These are phyloP conservation scores for Crocidura indochinensis DNA, from an alignment of 2,797 vertebrate species.

Conservation along the genomic window DNA sequence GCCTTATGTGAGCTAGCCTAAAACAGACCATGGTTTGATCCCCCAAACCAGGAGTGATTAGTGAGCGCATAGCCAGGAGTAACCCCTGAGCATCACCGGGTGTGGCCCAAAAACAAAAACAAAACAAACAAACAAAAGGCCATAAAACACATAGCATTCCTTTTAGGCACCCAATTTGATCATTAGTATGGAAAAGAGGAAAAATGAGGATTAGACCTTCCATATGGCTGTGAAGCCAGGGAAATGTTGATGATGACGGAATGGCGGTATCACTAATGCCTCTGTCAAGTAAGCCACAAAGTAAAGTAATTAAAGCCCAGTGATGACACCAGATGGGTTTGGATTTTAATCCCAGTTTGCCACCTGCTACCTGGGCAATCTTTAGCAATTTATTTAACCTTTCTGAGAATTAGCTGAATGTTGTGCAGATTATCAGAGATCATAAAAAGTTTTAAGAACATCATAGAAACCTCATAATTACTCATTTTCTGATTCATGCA, in stretches of 20 bases:
- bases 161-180: conserved; percentile 1
- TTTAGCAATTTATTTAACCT: conserved; percentile 65
- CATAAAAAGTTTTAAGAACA: conserved; percentile 42
- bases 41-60: too few species aligned
- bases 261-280: not conserved
- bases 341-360: conserved; percentile 61
- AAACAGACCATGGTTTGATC: too few species aligned
- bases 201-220: conserved; percentile 3
- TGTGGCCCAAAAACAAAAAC: too few species aligned
- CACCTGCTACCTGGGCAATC: conserved; percentile 57
- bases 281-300: conserved; percentile 28
- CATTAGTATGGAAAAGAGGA: not conserved
- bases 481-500: conserved; percentile 36
- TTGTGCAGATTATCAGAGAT: conserved; percentile 45
- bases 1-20: too few species aligned
- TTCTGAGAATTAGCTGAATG: conserved; percentile 67
- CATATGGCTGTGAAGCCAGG: not conserved
- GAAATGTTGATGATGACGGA: conserved; percentile 15
- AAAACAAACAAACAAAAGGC: not conserved
- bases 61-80: too few species aligned
- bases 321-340: conserved; percentile 51
- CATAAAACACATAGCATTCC: not conserved
- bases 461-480: not conserved
- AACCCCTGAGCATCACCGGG: too few species aligned
- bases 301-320: conserved; percentile 59